These are phyloP conservation scores for Dione juno DNA, from an alignment of 2,888 invertebrate species.

Conservation along the genomic window DNA sequence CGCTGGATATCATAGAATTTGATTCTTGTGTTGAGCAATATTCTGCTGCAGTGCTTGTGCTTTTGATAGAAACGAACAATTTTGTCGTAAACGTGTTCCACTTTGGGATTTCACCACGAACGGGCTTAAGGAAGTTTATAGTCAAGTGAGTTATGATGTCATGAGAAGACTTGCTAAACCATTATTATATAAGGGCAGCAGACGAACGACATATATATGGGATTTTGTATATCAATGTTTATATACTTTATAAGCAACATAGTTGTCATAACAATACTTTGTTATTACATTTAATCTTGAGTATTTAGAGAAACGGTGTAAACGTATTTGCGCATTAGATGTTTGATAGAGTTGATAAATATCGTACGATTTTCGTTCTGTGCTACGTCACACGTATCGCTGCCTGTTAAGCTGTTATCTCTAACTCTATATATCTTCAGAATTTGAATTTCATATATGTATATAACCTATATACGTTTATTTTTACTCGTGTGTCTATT, in stretches of 20 bases:
- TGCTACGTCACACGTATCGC: conserved; percentile 39
- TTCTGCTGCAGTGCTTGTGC: conserved; percentile 79
- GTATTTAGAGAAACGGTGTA: not conserved
- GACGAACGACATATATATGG: not conserved
- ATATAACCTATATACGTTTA: not conserved
- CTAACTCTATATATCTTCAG: conserved; percentile 30
- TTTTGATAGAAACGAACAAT: conserved; percentile 79
- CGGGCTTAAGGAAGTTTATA: conserved; percentile 82
- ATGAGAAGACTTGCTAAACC: conserved; percentile 14
- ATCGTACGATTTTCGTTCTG: conserved; percentile 31
- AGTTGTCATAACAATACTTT: conserved; percentile 14
- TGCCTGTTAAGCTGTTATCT: conserved; percentile 32
- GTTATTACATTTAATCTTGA: conserved; percentile 5
- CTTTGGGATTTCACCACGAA: conserved; percentile 82
- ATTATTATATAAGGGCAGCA: conserved; percentile 10
- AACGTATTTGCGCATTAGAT: conserved; percentile 5
- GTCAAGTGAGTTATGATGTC: conserved; percentile 71
- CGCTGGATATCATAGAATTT: conserved; percentile 63
- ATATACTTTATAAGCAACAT: not conserved
- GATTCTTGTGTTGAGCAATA: conserved; percentile 80
- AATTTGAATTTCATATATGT: conserved; percentile 25
- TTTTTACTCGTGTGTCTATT: conserved; percentile 19
- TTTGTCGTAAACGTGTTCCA: conserved; percentile 79
- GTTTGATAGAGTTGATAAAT: conserved; percentile 20
- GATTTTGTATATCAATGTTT: conserved; percentile 11